phyloP scores from a whole-genome alignment of 37 sponge, comb jelly and placozoan species.

The Haliclona indistincta region DNA sequence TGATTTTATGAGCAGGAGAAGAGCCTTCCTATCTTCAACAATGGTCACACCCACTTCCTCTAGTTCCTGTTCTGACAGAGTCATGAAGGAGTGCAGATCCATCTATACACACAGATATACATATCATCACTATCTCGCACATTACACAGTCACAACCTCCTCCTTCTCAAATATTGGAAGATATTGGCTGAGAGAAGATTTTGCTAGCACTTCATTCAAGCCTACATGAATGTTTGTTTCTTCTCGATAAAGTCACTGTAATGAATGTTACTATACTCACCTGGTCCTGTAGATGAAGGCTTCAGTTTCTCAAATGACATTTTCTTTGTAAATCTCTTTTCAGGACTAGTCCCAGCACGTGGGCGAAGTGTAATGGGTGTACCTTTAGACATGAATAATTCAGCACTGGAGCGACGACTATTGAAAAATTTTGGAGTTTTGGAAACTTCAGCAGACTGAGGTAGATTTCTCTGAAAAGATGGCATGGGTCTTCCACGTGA shows the following conservation, averaged over 20 bases:
- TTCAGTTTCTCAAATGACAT: too few species aligned
- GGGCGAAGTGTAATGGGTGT: too few species aligned
- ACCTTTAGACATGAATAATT: too few species aligned
- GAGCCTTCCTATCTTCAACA: constrained; percentile 17
- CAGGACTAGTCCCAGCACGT: too few species aligned
- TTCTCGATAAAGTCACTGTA: background rate
- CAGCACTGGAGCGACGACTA: too few species aligned
- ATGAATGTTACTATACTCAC: too few species aligned
- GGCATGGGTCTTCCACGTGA: too few species aligned
- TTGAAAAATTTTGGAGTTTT: too few species aligned
- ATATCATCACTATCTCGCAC: background rate
- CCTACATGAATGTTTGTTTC: background rate
- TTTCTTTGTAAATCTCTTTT: too few species aligned
- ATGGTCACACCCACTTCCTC: constrained; percentile 55
- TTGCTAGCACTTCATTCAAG: background rate
- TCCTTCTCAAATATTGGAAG: background rate
- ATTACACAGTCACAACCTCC: background rate
- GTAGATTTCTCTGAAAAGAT: too few species aligned
- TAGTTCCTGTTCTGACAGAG: constrained; percentile 52
- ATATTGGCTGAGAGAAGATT: background rate
- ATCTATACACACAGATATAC: constrained; percentile 24
- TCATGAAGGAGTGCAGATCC: constrained; percentile 43
- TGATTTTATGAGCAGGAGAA: constrained; percentile 24
- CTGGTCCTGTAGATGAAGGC: too few species aligned
- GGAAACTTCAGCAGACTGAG: too few species aligned